These are phyloP conservation scores for Peucedramus taeniatus DNA, from an alignment of 2,113 vertebrate genomes.

Conservation along the genomic window DNA sequence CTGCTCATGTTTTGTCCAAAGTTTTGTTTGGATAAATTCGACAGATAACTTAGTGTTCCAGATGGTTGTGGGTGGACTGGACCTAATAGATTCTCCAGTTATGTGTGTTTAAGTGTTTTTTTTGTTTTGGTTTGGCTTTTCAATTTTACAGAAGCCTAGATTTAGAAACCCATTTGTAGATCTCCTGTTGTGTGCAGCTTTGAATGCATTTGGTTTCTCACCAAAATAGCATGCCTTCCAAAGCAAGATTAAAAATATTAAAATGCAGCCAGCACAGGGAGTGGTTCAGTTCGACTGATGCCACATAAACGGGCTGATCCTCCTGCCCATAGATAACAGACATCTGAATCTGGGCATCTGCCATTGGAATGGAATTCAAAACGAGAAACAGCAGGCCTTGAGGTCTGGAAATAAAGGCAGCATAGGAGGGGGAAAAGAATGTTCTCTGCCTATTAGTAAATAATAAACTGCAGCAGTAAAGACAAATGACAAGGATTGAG, in stretches of 20 bases:
- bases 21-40: constrained; percentile 29
- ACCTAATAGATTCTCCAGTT: constrained; percentile 42
- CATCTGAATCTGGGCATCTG: constrained; percentile 49
- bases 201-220: constrained; percentile 26
- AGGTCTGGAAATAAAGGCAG: constrained; percentile 44
- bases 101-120: background rate
- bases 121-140: background rate
- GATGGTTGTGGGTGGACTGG: constrained; percentile 43
- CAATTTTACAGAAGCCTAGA: constrained; percentile 31
- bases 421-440: background rate
- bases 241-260: constrained; percentile 48
- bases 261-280: constrained; percentile 26
- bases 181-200: constrained; percentile 30
- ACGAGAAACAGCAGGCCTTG: constrained; percentile 41
- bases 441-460: constrained; percentile 37
- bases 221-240: constrained; percentile 42
- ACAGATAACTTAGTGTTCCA: constrained; percentile 32
- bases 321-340: background rate
- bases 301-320: background rate
- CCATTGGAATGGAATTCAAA: constrained; percentile 44
- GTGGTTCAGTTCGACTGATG: background rate
- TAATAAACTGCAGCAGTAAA: constrained; percentile 45
- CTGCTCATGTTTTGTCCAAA: background rate
- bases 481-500: background rate
- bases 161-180: constrained; percentile 47